A percentile compares a stretch with the other conserved stretches of the same genome.
These are phyloP conservation scores for Pipa parva DNA, from an alignment of 2,113 vertebrate genomes.

Conservation along the genomic window DNA sequence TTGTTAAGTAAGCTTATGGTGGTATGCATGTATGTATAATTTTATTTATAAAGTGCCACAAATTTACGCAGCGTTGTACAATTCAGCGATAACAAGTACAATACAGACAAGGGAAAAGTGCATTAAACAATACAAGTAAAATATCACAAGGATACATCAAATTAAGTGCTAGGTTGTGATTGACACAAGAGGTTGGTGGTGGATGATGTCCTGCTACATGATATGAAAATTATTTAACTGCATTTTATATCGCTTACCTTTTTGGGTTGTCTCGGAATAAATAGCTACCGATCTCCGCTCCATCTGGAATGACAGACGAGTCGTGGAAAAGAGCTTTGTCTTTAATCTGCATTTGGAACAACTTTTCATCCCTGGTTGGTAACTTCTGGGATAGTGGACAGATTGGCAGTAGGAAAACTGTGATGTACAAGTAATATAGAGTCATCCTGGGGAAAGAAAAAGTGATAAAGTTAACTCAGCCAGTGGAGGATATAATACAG, in stretches of 20 bases:
- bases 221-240: too few species aligned
- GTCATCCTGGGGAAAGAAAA: constrained; percentile 75
- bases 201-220: too few species aligned
- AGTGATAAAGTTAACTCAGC: constrained; percentile 2
- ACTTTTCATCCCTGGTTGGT: constrained; percentile 91
- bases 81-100: too few species aligned
- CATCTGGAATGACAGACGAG: constrained; percentile 88
- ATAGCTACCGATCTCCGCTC: constrained; percentile 91
- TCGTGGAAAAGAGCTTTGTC: constrained; percentile 89
- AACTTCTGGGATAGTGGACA: constrained; percentile 77
- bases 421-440: constrained; percentile 55
- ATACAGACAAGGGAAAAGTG: too few species aligned
- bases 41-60: too few species aligned
- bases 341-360: constrained; percentile 95
- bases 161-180: too few species aligned
- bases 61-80: too few species aligned
- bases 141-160: too few species aligned
- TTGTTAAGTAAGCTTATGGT: too few species aligned
- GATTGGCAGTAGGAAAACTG: constrained; percentile 66
- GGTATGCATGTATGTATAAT: too few species aligned
- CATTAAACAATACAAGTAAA: too few species aligned
- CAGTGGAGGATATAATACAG: background rate
- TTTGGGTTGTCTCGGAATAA: constrained; percentile 94
- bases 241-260: constrained; percentile 71
- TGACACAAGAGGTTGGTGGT: too few species aligned